phyloP scores from a whole-genome alignment of 92 coral and sea anemone species.

The Pocillopora grandis region DNA sequence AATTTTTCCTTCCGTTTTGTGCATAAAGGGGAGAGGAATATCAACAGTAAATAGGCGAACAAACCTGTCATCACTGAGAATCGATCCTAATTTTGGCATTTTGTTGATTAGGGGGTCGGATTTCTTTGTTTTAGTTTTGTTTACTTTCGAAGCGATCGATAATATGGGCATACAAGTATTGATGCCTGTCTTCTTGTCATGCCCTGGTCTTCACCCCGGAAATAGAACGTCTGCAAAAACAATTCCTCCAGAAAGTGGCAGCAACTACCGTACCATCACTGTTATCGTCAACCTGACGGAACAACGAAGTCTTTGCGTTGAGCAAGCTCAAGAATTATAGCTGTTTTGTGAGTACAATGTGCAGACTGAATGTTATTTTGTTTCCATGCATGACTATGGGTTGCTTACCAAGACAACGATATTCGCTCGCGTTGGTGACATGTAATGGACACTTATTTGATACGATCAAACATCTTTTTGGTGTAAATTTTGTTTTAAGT shows the following conservation, averaged over 20 bases:
- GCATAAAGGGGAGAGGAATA: not conserved
- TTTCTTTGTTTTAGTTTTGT: slow-evolving; percentile 9
- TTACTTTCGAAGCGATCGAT: not conserved
- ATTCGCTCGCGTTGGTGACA: no score
- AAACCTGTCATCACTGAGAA: not conserved
- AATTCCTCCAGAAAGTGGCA: not conserved
- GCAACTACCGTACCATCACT: not conserved
- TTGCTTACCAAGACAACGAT: not conserved
- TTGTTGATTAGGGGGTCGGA: slow-evolving; percentile 20
- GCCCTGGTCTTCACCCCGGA: not conserved
- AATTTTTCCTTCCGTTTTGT: not conserved
- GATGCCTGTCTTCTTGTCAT: not conserved
- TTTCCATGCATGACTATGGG: not conserved
- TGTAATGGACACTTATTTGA: no score
- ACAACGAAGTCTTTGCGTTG: not conserved
- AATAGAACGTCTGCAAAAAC: not conserved
- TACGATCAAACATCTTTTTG: no score
- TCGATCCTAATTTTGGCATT: not conserved
- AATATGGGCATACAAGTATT: not conserved
- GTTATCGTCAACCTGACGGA: not conserved
- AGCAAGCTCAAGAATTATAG: not conserved
- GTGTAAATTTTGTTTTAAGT: no score
- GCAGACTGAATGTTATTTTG: slow-evolving; percentile 8
- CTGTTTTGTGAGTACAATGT: not conserved
- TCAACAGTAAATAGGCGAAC: not conserved